Conservation (phyloP, 2,113 vertebrate species). For the Stegostoma tigrinum region DNA sequence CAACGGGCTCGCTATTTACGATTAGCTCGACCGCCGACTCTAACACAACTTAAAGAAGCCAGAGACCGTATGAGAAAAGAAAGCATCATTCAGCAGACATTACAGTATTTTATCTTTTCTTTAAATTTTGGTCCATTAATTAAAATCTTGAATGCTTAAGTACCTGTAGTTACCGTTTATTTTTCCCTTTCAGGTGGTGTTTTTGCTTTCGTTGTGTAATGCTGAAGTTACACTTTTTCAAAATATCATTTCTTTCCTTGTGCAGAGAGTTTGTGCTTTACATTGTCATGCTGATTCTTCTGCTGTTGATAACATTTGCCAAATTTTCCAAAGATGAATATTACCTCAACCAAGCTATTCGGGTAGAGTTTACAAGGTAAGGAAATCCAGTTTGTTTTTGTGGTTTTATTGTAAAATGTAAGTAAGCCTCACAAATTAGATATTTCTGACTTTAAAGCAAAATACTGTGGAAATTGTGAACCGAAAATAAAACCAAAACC, state of each 20-base stretch:
- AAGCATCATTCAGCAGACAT: constrained; percentile 42
- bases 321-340: constrained; percentile 47
- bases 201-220: background rate
- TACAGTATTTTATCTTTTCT: constrained; percentile 52
- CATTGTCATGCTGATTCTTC: constrained; percentile 49
- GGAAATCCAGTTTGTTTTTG: constrained; percentile 1
- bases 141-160: background rate
- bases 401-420: background rate
- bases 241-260: constrained; percentile 24
- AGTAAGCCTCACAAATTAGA: background rate
- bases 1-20: constrained; percentile 56
- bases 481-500: background rate
- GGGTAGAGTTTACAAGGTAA: constrained; percentile 56
- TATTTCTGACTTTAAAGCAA: background rate
- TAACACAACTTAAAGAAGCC: constrained; percentile 49
- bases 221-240: background rate
- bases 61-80: constrained; percentile 49
- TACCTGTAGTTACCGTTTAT: background rate
- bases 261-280: constrained; percentile 53
- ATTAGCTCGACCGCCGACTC: constrained; percentile 51
- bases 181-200: background rate
- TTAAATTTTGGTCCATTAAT: background rate
- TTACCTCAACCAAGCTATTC: constrained; percentile 54
- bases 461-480: background rate
- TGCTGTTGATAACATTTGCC: constrained; percentile 50